These are phyloP conservation scores for Alsophila aescularia DNA, from an alignment of 2,888 invertebrate species.

Conservation along the genomic window DNA sequence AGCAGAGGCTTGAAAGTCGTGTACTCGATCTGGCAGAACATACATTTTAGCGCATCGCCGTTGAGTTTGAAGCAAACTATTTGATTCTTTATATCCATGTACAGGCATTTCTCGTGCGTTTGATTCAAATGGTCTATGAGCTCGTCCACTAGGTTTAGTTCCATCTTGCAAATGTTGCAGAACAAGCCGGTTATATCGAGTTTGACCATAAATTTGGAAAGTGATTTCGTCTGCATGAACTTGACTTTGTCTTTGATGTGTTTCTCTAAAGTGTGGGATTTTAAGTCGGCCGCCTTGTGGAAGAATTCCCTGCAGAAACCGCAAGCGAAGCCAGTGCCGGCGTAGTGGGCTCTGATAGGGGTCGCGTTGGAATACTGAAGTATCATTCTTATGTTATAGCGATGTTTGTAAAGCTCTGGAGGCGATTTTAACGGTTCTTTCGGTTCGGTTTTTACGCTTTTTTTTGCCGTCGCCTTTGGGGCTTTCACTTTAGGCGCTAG, in stretches of 20 bases:
- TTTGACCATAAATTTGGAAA: conserved; percentile 46
- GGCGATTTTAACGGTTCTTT: conserved; percentile 46
- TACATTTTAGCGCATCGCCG: conserved; percentile 55
- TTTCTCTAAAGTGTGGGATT: conserved; percentile 52
- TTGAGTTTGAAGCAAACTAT: conserved; percentile 68
- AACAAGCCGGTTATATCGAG: conserved; percentile 53
- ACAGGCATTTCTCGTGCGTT: conserved; percentile 44
- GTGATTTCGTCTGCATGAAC: conserved; percentile 54
- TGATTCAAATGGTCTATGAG: conserved; percentile 45
- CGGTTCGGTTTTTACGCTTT: conserved; percentile 19
- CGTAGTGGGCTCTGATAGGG: conserved; percentile 57
- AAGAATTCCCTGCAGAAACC: conserved; percentile 61
- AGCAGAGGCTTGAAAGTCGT: conserved; percentile 60
- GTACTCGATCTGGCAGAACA: conserved; percentile 53
- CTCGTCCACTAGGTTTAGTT: conserved; percentile 43
- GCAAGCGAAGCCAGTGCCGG: conserved; percentile 61
- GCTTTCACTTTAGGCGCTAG: conserved; percentile 1
- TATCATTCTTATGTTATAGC: conserved; percentile 58
- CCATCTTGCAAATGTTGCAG: conserved; percentile 47
- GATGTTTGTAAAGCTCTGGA: conserved; percentile 28
- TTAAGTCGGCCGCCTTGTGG: conserved; percentile 54
- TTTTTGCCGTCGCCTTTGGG: neutral
- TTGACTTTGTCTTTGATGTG: conserved; percentile 52
- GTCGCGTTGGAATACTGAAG: conserved; percentile 65
- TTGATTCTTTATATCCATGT: conserved; percentile 51